Conservation (phyloP, 2,113 vertebrate species). For the Corythornis vintsioides region DNA sequence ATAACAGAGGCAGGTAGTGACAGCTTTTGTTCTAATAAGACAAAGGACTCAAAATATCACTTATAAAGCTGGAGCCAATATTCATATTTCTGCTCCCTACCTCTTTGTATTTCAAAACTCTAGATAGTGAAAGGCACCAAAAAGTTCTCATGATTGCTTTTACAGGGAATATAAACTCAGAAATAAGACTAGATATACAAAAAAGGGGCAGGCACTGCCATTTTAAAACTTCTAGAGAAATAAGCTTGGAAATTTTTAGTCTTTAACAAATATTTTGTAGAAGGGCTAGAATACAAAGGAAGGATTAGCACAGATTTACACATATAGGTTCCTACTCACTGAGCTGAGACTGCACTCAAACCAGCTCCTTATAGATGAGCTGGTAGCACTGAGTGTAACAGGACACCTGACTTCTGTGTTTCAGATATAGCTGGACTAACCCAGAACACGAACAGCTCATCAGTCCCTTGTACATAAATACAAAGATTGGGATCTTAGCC, state of each 20-base stretch:
- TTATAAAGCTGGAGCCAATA: neutral
- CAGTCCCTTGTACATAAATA: neutral
- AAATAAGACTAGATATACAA: neutral
- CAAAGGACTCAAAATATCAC: neutral
- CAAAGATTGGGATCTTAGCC: neutral
- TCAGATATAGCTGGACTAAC: neutral
- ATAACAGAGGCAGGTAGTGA: neutral
- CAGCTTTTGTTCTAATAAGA: constrained; percentile 28
- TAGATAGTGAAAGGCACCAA: neutral
- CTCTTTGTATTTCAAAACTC: neutral
- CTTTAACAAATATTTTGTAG: neutral
- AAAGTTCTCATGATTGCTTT: neutral
- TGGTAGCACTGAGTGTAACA: neutral
- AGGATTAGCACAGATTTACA: neutral
- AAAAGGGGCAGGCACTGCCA: neutral
- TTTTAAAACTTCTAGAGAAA: neutral
- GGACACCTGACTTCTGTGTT: neutral
- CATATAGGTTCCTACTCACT: neutral
- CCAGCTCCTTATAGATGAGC: neutral
- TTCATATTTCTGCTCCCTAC: neutral
- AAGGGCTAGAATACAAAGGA: neutral
- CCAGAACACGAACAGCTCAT: neutral
- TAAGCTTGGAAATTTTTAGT: neutral
- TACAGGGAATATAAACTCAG: neutral
- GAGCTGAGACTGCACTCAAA: neutral